A percentile compares a stretch with the other conserved stretches of the same genome.
phyloP scores from a whole-genome alignment of 2,888 invertebrate species.

The Lithophane leautieri region DNA sequence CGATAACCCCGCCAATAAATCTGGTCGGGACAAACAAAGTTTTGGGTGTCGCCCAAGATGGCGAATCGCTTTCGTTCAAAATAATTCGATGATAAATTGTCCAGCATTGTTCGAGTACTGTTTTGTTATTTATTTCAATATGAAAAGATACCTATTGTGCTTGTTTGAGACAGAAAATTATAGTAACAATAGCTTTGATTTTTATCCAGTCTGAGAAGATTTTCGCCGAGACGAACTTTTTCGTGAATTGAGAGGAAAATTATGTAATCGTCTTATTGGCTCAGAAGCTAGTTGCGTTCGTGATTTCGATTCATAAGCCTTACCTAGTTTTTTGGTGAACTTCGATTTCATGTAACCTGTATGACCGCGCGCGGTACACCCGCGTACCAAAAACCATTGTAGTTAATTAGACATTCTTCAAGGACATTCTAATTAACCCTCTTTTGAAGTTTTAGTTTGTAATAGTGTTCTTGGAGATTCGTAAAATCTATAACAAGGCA shows the following conservation, averaged over 20 bases:
- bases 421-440: no score
- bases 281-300: background rate
- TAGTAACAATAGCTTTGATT: slow-evolving; percentile 41
- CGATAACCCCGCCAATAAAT: slow-evolving; percentile 56
- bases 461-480: background rate
- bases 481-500: background rate
- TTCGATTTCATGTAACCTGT: no score
- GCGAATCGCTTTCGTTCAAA: slow-evolving; percentile 57
- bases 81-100: slow-evolving; percentile 63
- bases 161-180: slow-evolving; percentile 34
- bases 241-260: background rate
- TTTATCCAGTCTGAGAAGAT: slow-evolving; percentile 28
- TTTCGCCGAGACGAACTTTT: slow-evolving; percentile 10
- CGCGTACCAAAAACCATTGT: no score
- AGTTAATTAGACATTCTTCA: no score
- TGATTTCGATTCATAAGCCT: background rate
- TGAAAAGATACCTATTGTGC: slow-evolving; percentile 39
- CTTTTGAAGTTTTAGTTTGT: background rate
- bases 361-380: no score
- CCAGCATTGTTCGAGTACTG: slow-evolving; percentile 48
- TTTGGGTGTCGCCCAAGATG: slow-evolving; percentile 65
- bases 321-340: background rate
- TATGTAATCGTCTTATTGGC: slow-evolving; percentile 17
- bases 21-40: slow-evolving; percentile 62
- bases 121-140: slow-evolving; percentile 51